These are phyloP conservation scores for Acrocyrtus sp. DNA, from an alignment of 2,888 invertebrate species.

Conservation along the genomic window DNA sequence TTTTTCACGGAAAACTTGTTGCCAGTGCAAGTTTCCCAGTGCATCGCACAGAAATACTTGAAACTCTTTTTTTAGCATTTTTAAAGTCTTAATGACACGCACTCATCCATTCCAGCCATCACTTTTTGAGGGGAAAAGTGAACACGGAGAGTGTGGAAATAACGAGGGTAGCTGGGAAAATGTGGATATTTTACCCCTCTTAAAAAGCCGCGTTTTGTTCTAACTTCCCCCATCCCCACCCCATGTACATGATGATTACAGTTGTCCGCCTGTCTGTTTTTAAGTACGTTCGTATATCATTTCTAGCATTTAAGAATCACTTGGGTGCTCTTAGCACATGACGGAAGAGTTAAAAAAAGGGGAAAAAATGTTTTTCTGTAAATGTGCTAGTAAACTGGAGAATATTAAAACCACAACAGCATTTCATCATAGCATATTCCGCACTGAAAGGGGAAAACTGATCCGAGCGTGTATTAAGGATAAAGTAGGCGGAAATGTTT, in stretches of 20 bases:
- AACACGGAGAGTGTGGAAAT: too few relatives aligned
- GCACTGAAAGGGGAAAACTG: background rate
- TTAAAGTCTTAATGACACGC: background rate
- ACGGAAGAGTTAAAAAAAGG: background rate
- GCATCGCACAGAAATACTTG: background rate
- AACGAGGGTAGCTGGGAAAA: background rate
- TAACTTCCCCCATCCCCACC: background rate
- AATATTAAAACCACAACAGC: background rate
- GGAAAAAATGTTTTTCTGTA: background rate
- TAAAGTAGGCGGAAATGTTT: slow-evolving; percentile 43
- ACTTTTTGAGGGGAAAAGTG: too few relatives aligned
- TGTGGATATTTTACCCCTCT: background rate
- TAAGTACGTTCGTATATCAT: slow-evolving; percentile 40
- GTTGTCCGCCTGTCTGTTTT: background rate
- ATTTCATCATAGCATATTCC: background rate
- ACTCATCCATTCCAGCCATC: background rate
- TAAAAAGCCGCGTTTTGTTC: too few relatives aligned
- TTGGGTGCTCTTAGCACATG: background rate
- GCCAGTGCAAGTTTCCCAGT: slow-evolving; percentile 10
- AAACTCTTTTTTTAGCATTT: background rate
- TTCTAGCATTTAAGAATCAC: slow-evolving; percentile 11
- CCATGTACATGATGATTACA: slow-evolving; percentile 10
- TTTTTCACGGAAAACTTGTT: slow-evolving; percentile 33
- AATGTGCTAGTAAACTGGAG: background rate
- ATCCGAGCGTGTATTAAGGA: background rate